These are phyloP conservation scores for Labeo rohita DNA, from an alignment of 2,113 vertebrate genomes.

Conservation along the genomic window DNA sequence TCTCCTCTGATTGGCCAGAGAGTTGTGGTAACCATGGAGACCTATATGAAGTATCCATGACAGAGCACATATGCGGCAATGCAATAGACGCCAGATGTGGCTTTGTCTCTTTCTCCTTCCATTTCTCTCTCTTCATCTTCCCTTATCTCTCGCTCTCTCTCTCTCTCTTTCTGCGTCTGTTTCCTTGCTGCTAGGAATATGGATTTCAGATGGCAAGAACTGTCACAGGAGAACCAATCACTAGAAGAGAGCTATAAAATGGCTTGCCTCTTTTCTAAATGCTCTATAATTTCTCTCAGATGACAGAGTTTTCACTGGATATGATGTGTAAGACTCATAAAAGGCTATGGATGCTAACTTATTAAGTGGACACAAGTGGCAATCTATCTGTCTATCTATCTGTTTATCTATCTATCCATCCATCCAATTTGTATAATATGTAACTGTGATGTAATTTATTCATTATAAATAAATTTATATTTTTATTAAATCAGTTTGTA, in stretches of 20 bases:
- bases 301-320: constrained; percentile 52
- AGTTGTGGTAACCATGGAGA: constrained; percentile 55
- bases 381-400: not conserved
- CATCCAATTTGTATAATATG: no score
- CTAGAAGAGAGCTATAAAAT: constrained; percentile 60
- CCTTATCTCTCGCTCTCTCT: constrained; percentile 15
- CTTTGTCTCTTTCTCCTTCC: constrained; percentile 28
- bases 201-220: constrained; percentile 68
- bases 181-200: constrained; percentile 51
- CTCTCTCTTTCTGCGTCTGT: not conserved
- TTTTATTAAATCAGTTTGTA: no score
- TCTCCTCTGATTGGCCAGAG: constrained; percentile 59
- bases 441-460: no score
- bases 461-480: no score
- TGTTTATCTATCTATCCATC: no score
- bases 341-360: not conserved
- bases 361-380: not conserved
- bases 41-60: constrained; percentile 40
- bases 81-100: constrained; percentile 63
- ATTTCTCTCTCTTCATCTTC: constrained; percentile 10
- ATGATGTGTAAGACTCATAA: constrained; percentile 22
- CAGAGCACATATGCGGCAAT: constrained; percentile 53
- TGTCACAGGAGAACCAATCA: constrained; percentile 59
- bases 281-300: constrained; percentile 57
- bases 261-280: constrained; percentile 41